A percentile compares a stretch with the other conserved stretches of the same genome.
Conservation (phyloP, 2,113 vertebrate species). For the Microtus oregoni region DNA sequence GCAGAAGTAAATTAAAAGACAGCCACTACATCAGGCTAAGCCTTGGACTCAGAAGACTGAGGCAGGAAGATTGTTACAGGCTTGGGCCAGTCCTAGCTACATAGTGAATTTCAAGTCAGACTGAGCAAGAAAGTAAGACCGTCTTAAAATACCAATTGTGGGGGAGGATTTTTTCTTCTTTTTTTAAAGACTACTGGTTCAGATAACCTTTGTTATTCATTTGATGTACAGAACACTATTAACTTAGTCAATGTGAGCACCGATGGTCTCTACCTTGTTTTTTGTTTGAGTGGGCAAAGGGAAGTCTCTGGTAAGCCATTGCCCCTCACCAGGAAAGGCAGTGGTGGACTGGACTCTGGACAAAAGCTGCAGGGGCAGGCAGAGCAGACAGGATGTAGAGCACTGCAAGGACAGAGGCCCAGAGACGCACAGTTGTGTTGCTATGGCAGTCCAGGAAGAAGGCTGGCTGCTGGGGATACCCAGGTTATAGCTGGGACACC, state of each 20-base stretch:
- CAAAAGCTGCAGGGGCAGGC: no score
- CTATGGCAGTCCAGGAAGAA: not conserved
- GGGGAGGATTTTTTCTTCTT: not conserved
- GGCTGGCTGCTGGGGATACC: not conserved
- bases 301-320: not conserved
- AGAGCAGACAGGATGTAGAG: not conserved
- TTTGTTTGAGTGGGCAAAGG: not conserved
- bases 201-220: not conserved
- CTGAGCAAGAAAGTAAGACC: not conserved
- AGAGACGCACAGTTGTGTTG: not conserved
- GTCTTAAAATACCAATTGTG: not conserved
- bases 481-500: not conserved
- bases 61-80: not conserved
- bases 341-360: not conserved
- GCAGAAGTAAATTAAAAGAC: not conserved
- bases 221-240: not conserved
- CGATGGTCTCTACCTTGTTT: not conserved
- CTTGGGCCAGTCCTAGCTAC: not conserved
- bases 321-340: not conserved
- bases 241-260: constrained; percentile 46
- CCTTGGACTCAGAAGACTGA: no score
- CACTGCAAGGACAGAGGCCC: not conserved
- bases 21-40: not conserved
- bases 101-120: not conserved
- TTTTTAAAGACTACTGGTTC: not conserved